These are phyloP conservation scores for Brachyptera risi DNA, from an alignment of 2,888 invertebrate species.

Conservation along the genomic window DNA sequence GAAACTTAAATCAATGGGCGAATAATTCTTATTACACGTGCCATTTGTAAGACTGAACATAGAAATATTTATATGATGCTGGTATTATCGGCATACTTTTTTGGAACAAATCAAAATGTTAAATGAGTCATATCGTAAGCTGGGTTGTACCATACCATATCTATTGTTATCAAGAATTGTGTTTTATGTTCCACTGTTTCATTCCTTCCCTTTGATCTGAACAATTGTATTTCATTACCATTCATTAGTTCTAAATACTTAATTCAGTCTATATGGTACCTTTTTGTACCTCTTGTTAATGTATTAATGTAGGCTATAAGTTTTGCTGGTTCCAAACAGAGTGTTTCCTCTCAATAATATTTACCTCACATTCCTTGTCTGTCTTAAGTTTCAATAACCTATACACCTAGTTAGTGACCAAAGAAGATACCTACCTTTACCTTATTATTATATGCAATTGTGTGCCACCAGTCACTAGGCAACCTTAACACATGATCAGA, in stretches of 20 bases:
- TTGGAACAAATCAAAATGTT: background rate
- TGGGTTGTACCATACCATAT: slow-evolving; percentile 12
- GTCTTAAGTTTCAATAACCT: background rate
- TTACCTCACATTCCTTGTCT: background rate
- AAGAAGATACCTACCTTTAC: background rate
- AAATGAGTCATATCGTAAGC: background rate
- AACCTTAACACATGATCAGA: too few relatives aligned
- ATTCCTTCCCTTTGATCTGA: slow-evolving; percentile 26
- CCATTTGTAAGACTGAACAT: slow-evolving; percentile 22
- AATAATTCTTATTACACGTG: slow-evolving; percentile 18
- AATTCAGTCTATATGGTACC: too few relatives aligned
- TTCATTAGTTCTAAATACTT: slow-evolving; percentile 5
- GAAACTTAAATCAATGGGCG: background rate
- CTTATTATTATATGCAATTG: too few relatives aligned
- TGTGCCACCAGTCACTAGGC: too few relatives aligned
- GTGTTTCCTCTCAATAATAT: slow-evolving; percentile 5
- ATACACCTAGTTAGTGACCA: background rate
- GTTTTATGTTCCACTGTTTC: slow-evolving; percentile 25
- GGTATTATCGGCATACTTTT: background rate
- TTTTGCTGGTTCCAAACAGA: background rate
- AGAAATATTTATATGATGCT: slow-evolving; percentile 1
- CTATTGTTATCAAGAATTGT: background rate
- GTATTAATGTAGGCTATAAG: background rate
- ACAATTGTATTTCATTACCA: slow-evolving; percentile 8
- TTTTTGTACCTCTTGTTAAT: slow-evolving; percentile 8